A percentile compares a stretch with the other conserved stretches of the same genome.
Evolutionary conservation across 2,797 vertebrate species (phyloP).

Genomic region (Salarias fasciatus): DNA sequence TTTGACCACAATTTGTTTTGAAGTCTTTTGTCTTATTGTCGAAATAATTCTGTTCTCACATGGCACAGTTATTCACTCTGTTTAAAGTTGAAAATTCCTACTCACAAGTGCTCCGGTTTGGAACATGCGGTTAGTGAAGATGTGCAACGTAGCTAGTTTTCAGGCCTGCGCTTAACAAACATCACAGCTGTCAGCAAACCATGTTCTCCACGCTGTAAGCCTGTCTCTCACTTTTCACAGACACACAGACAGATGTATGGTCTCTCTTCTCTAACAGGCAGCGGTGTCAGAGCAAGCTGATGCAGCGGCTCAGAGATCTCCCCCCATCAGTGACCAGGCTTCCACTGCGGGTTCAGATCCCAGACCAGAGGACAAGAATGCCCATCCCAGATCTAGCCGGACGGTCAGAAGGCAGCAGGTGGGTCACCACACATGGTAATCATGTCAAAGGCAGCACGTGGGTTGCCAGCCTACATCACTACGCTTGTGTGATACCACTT

Average conservation of each 20-base stretch:
- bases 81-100: too few relatives aligned
- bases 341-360: conserved; percentile 39
- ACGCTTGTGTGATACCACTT: conserved; percentile 46
- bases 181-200: background rate
- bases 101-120: too few relatives aligned
- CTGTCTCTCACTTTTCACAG: background rate
- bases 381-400: conserved; percentile 42
- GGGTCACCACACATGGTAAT: conserved; percentile 43
- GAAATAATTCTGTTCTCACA: too few relatives aligned
- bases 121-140: too few relatives aligned
- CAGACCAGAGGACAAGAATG: conserved; percentile 48
- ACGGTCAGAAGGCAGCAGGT: conserved; percentile 65
- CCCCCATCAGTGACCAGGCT: conserved; percentile 35
- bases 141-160: too few relatives aligned
- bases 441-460: conserved; percentile 48
- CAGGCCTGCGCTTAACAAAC: background rate
- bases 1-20: too few relatives aligned
- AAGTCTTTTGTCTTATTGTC: too few relatives aligned
- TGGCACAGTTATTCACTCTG: too few relatives aligned
- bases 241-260: background rate
- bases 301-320: conserved; percentile 30
- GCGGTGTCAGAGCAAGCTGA: conserved; percentile 31
- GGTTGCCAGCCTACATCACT: conserved; percentile 48
- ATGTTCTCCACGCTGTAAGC: too few relatives aligned
- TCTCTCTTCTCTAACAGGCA: conserved; percentile 47